Base-by-base conservation (phyloP, 2,888 invertebrate species). In the Drosophila subsilvestris region DNA sequence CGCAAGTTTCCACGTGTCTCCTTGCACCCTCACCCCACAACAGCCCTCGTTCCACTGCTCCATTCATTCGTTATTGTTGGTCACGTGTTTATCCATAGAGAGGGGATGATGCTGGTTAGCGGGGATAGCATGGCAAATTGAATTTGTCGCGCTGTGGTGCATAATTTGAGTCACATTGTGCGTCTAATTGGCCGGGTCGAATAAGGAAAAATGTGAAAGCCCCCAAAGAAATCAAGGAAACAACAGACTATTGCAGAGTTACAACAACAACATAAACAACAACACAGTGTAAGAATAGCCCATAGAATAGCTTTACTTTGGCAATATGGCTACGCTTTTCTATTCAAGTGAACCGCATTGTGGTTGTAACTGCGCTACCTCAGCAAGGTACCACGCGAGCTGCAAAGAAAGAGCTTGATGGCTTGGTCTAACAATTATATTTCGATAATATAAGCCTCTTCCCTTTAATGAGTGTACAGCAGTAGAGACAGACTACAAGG, bases 141-240 rank as follows among this genome's bases (percentile, higher is more conserved):
- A 85, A 85, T 85, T 85, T 87, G 87, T 83, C 86, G 78, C 86
- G 74, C 73, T 74, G 75, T 87, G 79, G 78, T 80, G 86, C 81
- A 85, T 87, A 85, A 85, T 87, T 85, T 83, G 83, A 70, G 80
- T 75, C 68, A 71, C 76, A 85, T 85, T 85, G 85, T 85, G 73
- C 74, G 75, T 69, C 83, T 87, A 87, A 87, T 85, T 87, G 83
- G 81, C 81, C 78, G 18, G 58, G 48, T 37, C 65, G 12, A 51
- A 69, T 22, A 58, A 18, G 37, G 25, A 18, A 37, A 62, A 72
- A 85, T 85, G 68, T 81, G 81, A 61, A 77, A 73, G 77, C 65
- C 63, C 61, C 66, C 66, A 62, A 68, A 48, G 56, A 54, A 48
- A 56, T 45, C 48, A 50, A 53, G 27, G 25, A 18, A 22, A 37